Conservation (phyloP, 2,797 vertebrate species). For the Halcyon chelicuti region DNA sequence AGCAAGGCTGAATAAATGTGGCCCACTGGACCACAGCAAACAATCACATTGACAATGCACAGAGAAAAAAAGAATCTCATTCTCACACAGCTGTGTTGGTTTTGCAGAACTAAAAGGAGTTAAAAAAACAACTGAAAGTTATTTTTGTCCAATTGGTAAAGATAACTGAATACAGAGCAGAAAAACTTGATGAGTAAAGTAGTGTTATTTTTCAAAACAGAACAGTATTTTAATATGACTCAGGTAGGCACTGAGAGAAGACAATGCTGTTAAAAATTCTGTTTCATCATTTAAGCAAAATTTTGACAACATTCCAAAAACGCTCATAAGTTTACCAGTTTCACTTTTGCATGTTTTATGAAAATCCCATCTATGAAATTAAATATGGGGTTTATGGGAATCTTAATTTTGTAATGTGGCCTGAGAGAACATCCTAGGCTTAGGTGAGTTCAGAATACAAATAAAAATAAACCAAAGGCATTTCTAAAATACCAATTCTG, state of each 20-base stretch:
- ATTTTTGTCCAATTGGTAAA: slow-evolving; percentile 18
- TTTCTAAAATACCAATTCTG: background rate
- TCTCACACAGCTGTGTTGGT: background rate
- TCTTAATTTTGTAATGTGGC: background rate
- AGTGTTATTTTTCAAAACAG: background rate
- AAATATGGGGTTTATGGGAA: background rate
- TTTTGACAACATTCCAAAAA: background rate
- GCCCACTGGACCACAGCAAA: background rate
- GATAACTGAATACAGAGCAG: background rate
- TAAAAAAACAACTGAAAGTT: slow-evolving; percentile 19
- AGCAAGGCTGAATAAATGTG: background rate
- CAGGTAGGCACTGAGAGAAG: background rate
- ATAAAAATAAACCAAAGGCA: background rate
- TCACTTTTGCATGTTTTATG: background rate
- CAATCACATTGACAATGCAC: background rate
- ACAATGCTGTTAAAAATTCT: background rate
- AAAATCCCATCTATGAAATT: background rate
- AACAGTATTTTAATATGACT: background rate
- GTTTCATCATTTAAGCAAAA: background rate
- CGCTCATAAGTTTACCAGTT: background rate
- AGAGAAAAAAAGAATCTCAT: background rate
- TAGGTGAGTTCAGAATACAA: background rate
- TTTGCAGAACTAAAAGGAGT: slow-evolving; percentile 13
- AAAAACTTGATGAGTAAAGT: background rate
- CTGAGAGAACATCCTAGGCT: background rate